Evolutionary conservation across 2,113 vertebrate species (phyloP), one percentile per base, ranked within the genome.

Genomic region (Brachypodius melanocephalos): DNA sequence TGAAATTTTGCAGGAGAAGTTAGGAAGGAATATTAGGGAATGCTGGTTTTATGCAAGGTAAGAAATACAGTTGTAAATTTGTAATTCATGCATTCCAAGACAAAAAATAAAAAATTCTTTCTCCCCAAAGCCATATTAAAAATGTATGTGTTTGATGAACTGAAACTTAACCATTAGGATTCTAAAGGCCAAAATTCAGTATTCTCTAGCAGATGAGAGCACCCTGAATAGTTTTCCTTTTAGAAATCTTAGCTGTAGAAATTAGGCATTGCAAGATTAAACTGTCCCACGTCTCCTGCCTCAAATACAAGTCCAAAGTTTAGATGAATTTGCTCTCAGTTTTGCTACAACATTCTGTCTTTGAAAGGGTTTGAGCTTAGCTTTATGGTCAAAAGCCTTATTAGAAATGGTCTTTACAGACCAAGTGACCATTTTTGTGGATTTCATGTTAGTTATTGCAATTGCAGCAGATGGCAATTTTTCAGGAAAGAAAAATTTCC

Each of bases 401-500:
- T 45, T 63, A 90, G 7, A 62, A 62, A 95, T 2, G 2, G 19
- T n/a, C 43, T 74, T 76, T 49, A 63, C 21, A 85, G 34, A 79
- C 15, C 51, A 81, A 78, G 51, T 63, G 17, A 65, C 15, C 29
- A 19, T 65, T 89, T 92, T 34, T 29, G 19, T 42, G 29, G n/a
- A 87, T 73, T 62, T 68, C 38, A 31, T 40, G 16, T 61, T 73
- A 80, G 72, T 48, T 75, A 85, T 85, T 89, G 76, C 82, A 91
- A 95, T 62, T 43, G 46, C 31, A 94, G 62, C 85, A 93, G 79
- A 97, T 71, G 82, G 54, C 25, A 93, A 65, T 77, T 74, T 80
- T 91, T 77, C 55, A 89, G 36, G 46, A 86, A 52, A 85, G 26
- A 72, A 79, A 72, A 84, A 67, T 14, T 71, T 86, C 49, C 43